phyloP scores from a whole-genome alignment of 2,797 vertebrate species.

The Iguana delicatissima region DNA sequence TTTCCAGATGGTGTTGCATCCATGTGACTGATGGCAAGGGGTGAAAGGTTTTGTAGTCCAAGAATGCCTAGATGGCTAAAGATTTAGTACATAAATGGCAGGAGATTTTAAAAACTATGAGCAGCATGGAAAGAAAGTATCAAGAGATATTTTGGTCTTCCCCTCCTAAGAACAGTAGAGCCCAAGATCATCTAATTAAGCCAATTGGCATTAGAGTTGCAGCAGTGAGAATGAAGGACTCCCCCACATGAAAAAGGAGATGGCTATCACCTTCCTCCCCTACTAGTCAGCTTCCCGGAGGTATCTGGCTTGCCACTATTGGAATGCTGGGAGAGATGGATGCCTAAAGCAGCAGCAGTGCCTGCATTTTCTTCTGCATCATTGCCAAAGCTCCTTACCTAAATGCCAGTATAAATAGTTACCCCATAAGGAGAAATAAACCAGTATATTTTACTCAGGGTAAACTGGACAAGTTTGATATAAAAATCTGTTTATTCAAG shows the following conservation, averaged over 20 bases:
- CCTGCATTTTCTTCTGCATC: background rate
- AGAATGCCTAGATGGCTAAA: background rate
- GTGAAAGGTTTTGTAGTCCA: background rate
- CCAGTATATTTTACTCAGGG: slow-evolving; percentile 9
- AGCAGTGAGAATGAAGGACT: background rate
- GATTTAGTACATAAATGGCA: background rate
- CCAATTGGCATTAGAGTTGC: too few relatives aligned
- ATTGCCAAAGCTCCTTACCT: background rate
- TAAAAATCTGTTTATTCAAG: slow-evolving; percentile 15
- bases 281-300: background rate
- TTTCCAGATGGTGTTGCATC: background rate
- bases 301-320: background rate
- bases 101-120: background rate
- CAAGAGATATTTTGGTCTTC: too few relatives aligned
- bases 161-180: background rate
- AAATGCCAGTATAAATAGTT: slow-evolving; percentile 20
- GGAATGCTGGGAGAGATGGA: background rate
- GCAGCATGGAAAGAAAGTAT: background rate
- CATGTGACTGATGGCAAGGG: background rate
- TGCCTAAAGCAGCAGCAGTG: background rate
- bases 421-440: slow-evolving; percentile 25
- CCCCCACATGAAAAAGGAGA: too few relatives aligned
- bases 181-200: background rate
- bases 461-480: slow-evolving; percentile 10
- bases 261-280: background rate